Percentiles rank a stretch among this genome's conserved stretches.
phyloP scores from a whole-genome alignment of 2,888 invertebrate species.

The Amblyjoppa fuscipennis region DNA sequence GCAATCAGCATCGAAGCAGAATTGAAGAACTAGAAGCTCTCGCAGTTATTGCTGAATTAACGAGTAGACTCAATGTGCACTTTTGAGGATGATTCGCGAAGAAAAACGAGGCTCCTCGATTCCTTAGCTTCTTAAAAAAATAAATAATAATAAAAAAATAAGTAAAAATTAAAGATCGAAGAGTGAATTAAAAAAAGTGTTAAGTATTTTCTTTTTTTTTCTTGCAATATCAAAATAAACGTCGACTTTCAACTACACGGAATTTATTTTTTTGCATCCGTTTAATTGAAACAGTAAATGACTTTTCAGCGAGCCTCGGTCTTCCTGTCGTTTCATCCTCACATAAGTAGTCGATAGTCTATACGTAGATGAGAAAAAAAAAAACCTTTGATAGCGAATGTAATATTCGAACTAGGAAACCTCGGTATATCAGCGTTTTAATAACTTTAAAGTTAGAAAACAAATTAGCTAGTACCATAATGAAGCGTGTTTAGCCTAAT shows the following conservation, averaged over 20 bases:
- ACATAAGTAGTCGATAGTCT: slow-evolving; percentile 25
- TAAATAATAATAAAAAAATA: not conserved
- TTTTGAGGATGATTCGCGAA: slow-evolving; percentile 31
- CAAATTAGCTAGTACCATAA: slow-evolving; percentile 62
- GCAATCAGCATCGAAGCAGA: slow-evolving; percentile 8
- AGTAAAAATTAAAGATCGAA: not conserved
- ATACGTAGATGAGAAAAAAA: slow-evolving; percentile 51
- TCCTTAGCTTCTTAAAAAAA: not conserved
- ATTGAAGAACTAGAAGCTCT: slow-evolving; percentile 24
- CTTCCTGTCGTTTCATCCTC: not conserved
- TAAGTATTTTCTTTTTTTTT: too few species aligned
- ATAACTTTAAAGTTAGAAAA: slow-evolving; percentile 56
- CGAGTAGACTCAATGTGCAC: slow-evolving; percentile 39
- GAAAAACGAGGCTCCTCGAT: not conserved
- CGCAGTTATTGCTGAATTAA: slow-evolving; percentile 32
- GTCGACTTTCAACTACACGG: too few species aligned
- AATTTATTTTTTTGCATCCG: too few species aligned
- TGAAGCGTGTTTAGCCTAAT: slow-evolving; percentile 68
- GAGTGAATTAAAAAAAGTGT: not conserved
- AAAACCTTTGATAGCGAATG: slow-evolving; percentile 60
- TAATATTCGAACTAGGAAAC: slow-evolving; percentile 56
- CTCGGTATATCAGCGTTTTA: slow-evolving; percentile 66
- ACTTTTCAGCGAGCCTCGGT: not conserved
- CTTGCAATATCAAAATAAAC: too few species aligned
- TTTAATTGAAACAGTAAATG: not conserved